These are phyloP conservation scores for Mugil cephalus DNA, from an alignment of 2,113 vertebrate genomes.

Conservation along the genomic window DNA sequence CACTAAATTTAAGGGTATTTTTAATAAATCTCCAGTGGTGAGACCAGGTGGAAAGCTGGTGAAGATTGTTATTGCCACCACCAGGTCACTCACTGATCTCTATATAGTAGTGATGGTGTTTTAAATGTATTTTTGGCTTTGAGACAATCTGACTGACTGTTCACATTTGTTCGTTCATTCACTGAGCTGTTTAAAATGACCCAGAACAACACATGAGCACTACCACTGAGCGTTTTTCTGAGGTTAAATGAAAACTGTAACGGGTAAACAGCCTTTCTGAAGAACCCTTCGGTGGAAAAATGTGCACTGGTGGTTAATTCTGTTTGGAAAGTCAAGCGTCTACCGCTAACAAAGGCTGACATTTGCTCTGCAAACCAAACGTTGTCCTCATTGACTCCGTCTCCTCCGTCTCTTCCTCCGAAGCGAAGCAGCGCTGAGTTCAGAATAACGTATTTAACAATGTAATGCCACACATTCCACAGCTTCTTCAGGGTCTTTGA, in stretches of 20 bases:
- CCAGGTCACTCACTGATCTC: too few relatives aligned
- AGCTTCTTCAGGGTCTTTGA: neutral
- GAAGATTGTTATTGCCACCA: too few relatives aligned
- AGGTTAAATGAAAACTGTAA: neutral
- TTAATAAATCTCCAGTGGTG: too few relatives aligned
- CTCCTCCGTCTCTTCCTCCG: neutral
- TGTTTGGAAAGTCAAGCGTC: conserved; percentile 27
- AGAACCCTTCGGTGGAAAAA: neutral
- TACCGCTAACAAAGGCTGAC: conserved; percentile 26
- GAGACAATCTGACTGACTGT: neutral
- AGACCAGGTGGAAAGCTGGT: too few relatives aligned
- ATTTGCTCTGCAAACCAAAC: conserved; percentile 44
- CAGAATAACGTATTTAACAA: neutral
- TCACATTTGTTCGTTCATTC: too few relatives aligned
- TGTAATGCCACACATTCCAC: neutral
- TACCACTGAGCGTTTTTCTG: too few relatives aligned
- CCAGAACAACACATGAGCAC: too few relatives aligned
- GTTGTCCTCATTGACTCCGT: conserved; percentile 1
- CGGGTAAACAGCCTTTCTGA: neutral
- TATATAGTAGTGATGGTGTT: too few relatives aligned
- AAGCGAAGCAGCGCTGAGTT: neutral
- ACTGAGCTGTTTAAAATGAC: too few relatives aligned
- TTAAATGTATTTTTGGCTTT: neutral
- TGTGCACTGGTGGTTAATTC: neutral
- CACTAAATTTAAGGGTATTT: too few relatives aligned